A percentile compares a stretch with the other conserved stretches of the same genome.
Evolutionary conservation across 2,113 vertebrate genomes (phyloP).

Genomic region (Gracilinanus agilis): DNA sequence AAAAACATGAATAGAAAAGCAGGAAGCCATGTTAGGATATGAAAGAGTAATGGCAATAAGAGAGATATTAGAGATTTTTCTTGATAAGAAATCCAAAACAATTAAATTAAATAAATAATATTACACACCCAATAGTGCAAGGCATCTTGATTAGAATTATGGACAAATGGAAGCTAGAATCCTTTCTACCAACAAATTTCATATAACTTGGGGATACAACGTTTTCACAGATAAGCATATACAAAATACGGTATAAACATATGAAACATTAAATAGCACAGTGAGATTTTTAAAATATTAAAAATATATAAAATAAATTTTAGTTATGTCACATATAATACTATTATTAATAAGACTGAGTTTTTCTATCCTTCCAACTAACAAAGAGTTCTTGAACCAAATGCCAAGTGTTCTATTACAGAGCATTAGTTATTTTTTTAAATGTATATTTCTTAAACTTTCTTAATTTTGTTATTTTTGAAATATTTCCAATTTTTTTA

Average conservation of each 20-base stretch:
- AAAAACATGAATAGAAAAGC: background rate
- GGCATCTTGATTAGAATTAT: background rate
- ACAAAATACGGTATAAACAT: background rate
- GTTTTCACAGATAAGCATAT: background rate
- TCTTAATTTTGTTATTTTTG: too few species aligned
- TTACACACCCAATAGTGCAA: background rate
- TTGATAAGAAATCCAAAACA: background rate
- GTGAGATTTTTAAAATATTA: background rate
- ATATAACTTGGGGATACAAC: background rate
- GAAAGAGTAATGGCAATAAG: background rate
- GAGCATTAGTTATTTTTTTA: background rate
- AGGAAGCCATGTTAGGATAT: background rate
- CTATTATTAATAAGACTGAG: background rate
- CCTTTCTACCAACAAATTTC: background rate
- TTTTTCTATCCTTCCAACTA: background rate
- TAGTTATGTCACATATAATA: background rate
- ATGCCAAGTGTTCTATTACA: background rate
- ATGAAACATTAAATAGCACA: background rate
- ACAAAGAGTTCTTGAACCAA: background rate
- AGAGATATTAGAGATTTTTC: background rate
- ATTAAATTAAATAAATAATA: background rate
- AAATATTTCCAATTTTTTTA: background rate
- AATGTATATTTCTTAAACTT: background rate
- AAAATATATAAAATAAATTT: background rate
- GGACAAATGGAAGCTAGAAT: background rate